These are phyloP conservation scores for Parauchenoglanis ngamensis DNA, from an alignment of 2,797 vertebrate genomes.

Conservation along the genomic window DNA sequence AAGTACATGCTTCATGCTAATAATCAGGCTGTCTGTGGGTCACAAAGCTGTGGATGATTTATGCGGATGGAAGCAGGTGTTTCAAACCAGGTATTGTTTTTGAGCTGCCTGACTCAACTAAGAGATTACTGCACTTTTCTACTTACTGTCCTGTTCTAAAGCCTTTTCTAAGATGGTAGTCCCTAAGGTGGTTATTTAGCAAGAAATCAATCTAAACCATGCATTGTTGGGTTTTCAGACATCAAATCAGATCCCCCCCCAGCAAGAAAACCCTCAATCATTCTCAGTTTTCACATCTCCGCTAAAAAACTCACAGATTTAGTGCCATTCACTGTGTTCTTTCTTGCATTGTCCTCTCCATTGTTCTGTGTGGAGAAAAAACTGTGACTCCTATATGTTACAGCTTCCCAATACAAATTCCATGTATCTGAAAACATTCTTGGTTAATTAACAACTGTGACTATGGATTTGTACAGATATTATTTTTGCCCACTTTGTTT, in stretches of 20 bases:
- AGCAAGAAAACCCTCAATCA: not conserved
- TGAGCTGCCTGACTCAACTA: not conserved
- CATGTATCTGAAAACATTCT: not conserved
- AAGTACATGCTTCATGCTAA: constrained; percentile 26
- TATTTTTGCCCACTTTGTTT: not conserved
- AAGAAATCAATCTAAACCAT: not conserved
- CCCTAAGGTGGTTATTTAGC: not conserved
- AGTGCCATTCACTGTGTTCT: not conserved
- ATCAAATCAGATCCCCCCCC: not conserved
- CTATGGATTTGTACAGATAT: not conserved
- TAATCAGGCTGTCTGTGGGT: constrained; percentile 10
- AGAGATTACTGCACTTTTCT: not conserved
- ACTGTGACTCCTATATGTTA: not conserved
- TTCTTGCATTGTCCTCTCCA: not conserved
- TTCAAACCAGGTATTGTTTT: not conserved
- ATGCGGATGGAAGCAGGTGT: not conserved
- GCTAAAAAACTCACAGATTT: not conserved
- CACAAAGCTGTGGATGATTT: not conserved
- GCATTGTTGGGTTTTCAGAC: not conserved
- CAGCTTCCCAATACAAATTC: not conserved
- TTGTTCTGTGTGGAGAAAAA: not conserved
- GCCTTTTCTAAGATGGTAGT: not conserved
- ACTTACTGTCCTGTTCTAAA: not conserved
- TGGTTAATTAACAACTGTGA: not conserved
- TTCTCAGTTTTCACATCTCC: not conserved